A percentile compares a stretch with the other conserved stretches of the same genome.
Conservation (phyloP, 2,113 vertebrate species). For the Cebidichthys violaceus region DNA sequence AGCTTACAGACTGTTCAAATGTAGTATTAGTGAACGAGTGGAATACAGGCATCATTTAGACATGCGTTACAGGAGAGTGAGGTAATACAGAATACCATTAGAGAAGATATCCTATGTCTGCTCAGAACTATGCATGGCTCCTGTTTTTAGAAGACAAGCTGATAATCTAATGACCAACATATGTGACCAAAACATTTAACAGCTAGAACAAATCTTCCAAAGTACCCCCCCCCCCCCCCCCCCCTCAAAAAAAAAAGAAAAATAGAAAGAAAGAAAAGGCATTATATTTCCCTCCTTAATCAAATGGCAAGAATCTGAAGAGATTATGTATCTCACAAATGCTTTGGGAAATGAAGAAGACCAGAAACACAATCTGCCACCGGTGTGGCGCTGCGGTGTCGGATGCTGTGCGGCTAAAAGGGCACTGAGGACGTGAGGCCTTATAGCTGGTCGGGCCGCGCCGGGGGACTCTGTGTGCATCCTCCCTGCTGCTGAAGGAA, state of each 20-base stretch:
- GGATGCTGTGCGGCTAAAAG: constrained; percentile 50
- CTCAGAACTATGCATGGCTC: constrained; percentile 22
- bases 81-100: background rate
- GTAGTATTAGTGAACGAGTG: background rate
- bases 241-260: background rate
- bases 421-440: constrained; percentile 49
- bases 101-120: background rate
- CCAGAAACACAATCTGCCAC: constrained; percentile 64
- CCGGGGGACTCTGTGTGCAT: constrained; percentile 56
- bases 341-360: constrained; percentile 70
- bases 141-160: constrained; percentile 36
- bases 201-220: constrained; percentile 43
- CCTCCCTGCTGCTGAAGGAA: constrained; percentile 72
- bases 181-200: constrained; percentile 53
- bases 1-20: constrained; percentile 16
- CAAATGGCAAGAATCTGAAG: constrained; percentile 51
- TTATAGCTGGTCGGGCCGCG: constrained; percentile 22
- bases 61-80: constrained; percentile 9
- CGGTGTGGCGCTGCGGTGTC: constrained; percentile 36
- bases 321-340: constrained; percentile 70
- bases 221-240: background rate
- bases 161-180: constrained; percentile 50
- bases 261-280: constrained; percentile 29
- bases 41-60: constrained; percentile 11
- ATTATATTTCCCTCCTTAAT: constrained; percentile 54